These are phyloP conservation scores for Neodiprion pinetum DNA, from an alignment of 1,140 invertebrate genomes.

Conservation along the genomic window DNA sequence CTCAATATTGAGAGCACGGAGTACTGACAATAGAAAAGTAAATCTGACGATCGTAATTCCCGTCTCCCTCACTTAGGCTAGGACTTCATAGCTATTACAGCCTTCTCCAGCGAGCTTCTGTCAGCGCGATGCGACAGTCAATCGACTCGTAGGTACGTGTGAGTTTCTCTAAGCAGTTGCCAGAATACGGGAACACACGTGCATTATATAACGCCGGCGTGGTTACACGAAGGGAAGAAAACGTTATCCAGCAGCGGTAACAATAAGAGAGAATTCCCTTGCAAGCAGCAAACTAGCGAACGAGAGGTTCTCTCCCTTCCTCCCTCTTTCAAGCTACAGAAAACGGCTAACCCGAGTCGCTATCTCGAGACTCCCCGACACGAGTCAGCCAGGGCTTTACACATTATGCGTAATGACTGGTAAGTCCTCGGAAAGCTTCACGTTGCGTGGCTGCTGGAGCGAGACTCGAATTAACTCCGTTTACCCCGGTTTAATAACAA, in stretches of 20 bases:
- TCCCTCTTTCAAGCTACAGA: not conserved
- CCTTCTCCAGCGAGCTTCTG: not conserved
- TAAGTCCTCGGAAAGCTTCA: not conserved
- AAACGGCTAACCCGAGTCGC: not conserved
- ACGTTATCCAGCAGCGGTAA: not conserved
- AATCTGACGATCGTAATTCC: not conserved
- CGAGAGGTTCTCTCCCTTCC: not conserved
- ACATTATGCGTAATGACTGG: slow-evolving; percentile 5
- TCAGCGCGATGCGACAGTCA: not conserved
- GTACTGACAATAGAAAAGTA: not conserved
- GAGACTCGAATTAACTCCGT: slow-evolving; percentile 29
- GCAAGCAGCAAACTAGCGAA: not conserved
- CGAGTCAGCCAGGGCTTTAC: not conserved
- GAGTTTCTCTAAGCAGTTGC: not conserved
- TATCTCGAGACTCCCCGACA: not conserved
- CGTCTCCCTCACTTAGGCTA: not conserved
- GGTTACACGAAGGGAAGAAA: not conserved
- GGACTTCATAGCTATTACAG: not conserved
- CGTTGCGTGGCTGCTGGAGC: not conserved
- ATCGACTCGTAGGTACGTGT: not conserved
- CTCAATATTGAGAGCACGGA: not conserved
- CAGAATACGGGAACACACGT: too few species aligned
- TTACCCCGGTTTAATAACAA: slow-evolving; percentile 27
- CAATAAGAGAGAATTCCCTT: not conserved
- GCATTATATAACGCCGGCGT: not conserved